Conservation (phyloP, 1,140 invertebrate genomes). For the Dendroctonus ponderosae region DNA sequence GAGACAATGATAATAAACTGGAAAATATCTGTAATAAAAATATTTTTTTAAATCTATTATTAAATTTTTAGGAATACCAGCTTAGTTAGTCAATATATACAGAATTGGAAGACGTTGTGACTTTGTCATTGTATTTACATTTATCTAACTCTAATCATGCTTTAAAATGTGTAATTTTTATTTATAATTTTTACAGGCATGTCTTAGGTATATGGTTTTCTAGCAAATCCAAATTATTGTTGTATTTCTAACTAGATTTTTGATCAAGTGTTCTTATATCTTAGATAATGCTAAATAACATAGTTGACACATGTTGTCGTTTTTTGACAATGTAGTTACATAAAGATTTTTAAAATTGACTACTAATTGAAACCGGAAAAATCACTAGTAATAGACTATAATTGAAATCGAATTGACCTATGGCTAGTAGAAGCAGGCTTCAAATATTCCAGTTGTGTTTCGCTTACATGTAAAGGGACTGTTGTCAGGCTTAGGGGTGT, state of each 20-base stretch:
- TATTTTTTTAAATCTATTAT: not conserved
- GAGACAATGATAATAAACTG: too few species aligned
- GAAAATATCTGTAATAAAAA: not conserved
- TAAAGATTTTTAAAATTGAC: not conserved
- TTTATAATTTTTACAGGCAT: not conserved
- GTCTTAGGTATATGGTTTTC: not conserved
- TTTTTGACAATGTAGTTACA: constrained; percentile 6
- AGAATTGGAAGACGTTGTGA: constrained; percentile 36
- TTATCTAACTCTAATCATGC: not conserved
- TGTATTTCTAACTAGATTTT: too few species aligned
- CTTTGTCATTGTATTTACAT: constrained; percentile 31
- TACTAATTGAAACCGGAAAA: not conserved
- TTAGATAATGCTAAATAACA: not conserved
- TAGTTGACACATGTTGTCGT: constrained; percentile 30
- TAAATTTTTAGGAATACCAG: not conserved
- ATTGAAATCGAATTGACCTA: too few species aligned
- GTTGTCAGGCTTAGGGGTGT: too few species aligned
- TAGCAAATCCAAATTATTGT: too few species aligned
- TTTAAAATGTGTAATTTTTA: not conserved
- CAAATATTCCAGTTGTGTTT: too few species aligned
- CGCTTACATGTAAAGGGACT: too few species aligned
- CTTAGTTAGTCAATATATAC: constrained; percentile 4
- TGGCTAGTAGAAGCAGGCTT: too few species aligned
- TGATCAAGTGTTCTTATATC: too few species aligned
- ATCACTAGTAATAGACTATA: not conserved